A percentile compares a stretch with the other conserved stretches of the same genome.
These are phyloP conservation scores for Theristicus caerulescens DNA, from an alignment of 2,113 vertebrate species.

Conservation along the genomic window DNA sequence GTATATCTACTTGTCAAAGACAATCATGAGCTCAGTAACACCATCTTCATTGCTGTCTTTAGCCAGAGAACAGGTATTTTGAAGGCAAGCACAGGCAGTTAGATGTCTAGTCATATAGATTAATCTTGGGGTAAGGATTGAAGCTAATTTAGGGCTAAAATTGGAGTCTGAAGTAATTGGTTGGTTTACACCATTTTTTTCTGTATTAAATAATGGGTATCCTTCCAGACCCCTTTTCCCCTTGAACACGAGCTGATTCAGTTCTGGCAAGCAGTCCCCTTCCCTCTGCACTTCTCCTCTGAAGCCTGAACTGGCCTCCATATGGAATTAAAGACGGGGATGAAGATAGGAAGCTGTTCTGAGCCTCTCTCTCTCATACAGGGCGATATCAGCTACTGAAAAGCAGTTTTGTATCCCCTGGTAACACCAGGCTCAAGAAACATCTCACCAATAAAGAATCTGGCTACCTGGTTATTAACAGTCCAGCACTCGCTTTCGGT, in stretches of 20 bases:
- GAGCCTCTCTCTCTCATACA: not conserved
- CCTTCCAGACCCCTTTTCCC: not conserved
- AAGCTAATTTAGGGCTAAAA: not conserved
- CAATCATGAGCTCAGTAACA: not conserved
- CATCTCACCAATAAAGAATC: not conserved
- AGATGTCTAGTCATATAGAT: not conserved
- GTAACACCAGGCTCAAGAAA: slow-evolving; percentile 47
- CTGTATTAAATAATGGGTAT: not conserved
- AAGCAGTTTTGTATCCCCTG: slow-evolving; percentile 59
- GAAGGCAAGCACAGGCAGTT: not conserved
- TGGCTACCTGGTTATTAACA: not conserved
- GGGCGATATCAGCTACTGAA: not conserved
- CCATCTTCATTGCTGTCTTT: not conserved
- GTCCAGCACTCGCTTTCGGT: not conserved
- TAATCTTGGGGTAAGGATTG: not conserved
- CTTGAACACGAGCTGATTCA: not conserved
- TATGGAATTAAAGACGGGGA: not conserved
- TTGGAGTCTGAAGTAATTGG: not conserved
- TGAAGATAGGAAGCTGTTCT: slow-evolving; percentile 17
- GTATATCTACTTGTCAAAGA: not conserved
- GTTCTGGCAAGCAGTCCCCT: not conserved
- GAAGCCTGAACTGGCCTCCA: not conserved
- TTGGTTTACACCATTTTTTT: not conserved
- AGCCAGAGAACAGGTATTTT: not conserved
- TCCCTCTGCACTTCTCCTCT: not conserved